Base-by-base conservation (phyloP, 2,888 invertebrate genomes). In the Cryptophagus acutangulus region DNA sequence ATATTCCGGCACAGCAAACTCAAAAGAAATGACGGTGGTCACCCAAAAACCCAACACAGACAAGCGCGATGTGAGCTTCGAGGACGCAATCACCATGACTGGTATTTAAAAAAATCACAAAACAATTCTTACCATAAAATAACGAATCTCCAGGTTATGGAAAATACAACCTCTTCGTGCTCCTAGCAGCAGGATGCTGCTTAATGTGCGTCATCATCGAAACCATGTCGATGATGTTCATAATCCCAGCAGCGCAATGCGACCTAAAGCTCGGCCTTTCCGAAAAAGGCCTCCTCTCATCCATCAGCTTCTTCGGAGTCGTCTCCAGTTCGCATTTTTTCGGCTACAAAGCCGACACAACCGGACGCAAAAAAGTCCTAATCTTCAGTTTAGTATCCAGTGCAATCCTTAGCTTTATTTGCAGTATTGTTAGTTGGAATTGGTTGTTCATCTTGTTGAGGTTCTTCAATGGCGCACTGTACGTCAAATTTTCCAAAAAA, bases 141-240 rank as follows among this genome's bases (percentile, higher is more conserved):
- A 20, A 12, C 26, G 26, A 26, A 26, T 26, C 9, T 20, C 20
- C 26, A 26, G 26, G 26, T 26, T 26, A 12, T n/a, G 26, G 26
- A 3, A 26, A 26, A 26, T 26, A 6, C 26, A 26, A 84, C 58
- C 63, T 78, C 24, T 62, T 72, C 13, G 70, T 82, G 33, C 69
- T 81, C 61, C 52, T 82, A 37, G 73, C 78, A 43, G 74, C 76
- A 13, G 84, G 83, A 0, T 57, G 78, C 1, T 76, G 79, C 45
- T 71, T 83, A 9, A 76, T 81, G 76, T 74, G 79, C 2, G 79
- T 82, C 46, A 82, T 82, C 62, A 76, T 81, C 63, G 82, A 82
- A 68, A 79, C 78, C 3, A 70, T 82, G 64, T 76, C 76, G 9
- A 72, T 82, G 46, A 77, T 82, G 39, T 77, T 81, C 57, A 74